phyloP scores from a whole-genome alignment of 2,797 vertebrate species.

The Tiaroga cobitis region DNA sequence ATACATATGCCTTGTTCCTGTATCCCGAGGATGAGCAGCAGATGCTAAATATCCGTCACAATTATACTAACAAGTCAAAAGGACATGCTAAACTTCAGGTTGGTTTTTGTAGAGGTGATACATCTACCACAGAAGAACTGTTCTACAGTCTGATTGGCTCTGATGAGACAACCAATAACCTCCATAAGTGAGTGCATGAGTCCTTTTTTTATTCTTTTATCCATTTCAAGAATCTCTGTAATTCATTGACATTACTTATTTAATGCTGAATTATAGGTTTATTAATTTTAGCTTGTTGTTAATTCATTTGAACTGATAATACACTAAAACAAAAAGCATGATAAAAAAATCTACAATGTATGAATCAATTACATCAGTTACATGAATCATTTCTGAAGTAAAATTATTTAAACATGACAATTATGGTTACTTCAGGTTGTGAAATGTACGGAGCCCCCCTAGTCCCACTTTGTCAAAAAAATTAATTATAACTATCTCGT shows the following conservation, averaged over 20 bases:
- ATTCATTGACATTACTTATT: not conserved
- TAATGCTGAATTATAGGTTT: not conserved
- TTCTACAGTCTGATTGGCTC: conserved; percentile 71
- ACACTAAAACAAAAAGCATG: not conserved
- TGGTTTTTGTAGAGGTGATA: conserved; percentile 80
- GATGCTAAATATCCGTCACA: conserved; percentile 77
- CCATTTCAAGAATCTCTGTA: not conserved
- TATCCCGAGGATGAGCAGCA: conserved; percentile 76
- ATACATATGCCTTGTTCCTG: conserved; percentile 79
- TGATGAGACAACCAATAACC: conserved; percentile 72
- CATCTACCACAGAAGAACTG: conserved; percentile 70
- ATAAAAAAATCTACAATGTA: not conserved
- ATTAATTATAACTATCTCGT: too few relatives aligned
- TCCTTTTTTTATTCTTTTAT: not conserved
- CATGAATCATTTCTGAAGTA: not conserved
- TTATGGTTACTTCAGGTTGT: not conserved
- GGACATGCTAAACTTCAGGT: conserved; percentile 78
- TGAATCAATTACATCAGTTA: not conserved
- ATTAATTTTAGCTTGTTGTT: not conserved
- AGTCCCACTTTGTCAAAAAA: too few relatives aligned
- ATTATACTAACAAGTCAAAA: conserved; percentile 78
- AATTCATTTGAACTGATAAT: not conserved
- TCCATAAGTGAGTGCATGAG: conserved; percentile 73
- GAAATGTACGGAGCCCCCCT: too few relatives aligned
- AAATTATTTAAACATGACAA: not conserved